Evolutionary conservation across 2,888 invertebrate genomes (phyloP).

Genomic region (Drosophila flavopinicola): DNA sequence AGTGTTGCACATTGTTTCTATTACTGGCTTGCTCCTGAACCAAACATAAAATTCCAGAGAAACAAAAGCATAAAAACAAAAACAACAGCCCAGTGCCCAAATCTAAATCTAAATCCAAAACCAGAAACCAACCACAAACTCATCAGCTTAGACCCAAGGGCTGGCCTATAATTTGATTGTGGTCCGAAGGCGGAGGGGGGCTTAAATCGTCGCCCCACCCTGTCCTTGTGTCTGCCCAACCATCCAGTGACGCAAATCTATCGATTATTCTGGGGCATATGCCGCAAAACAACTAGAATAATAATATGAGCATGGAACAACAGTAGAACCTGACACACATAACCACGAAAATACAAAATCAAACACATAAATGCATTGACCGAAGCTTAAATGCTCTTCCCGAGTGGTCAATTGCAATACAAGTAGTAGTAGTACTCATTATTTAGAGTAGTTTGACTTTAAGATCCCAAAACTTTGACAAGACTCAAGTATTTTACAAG

Average conservation of each 20-base stretch:
- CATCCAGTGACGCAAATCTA: conserved; percentile 73
- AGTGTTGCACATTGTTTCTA: conserved; percentile 20
- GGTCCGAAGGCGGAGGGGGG: neutral
- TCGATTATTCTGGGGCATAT: conserved; percentile 66
- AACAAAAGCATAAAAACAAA: no score
- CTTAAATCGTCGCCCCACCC: no score
- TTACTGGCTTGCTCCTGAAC: conserved; percentile 39
- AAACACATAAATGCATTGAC: neutral
- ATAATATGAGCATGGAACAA: conserved; percentile 22
- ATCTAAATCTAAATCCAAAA: conserved; percentile 15
- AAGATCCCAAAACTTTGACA: no score
- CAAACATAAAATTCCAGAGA: neutral
- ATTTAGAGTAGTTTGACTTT: no score
- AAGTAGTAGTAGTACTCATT: no score
- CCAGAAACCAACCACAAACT: conserved; percentile 21
- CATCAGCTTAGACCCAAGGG: conserved; percentile 19
- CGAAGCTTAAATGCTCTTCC: conserved; percentile 11
- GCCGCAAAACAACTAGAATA: conserved; percentile 43
- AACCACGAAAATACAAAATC: conserved; percentile 25
- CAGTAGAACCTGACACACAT: conserved; percentile 19
- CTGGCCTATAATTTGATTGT: neutral
- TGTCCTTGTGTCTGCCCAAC: conserved; percentile 7
- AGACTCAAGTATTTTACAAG: no score
- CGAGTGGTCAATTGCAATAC: no score
- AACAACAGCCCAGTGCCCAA: conserved; percentile 7